phyloP scores from a whole-genome alignment of 2,797 vertebrate species.

The Allobates femoralis region DNA sequence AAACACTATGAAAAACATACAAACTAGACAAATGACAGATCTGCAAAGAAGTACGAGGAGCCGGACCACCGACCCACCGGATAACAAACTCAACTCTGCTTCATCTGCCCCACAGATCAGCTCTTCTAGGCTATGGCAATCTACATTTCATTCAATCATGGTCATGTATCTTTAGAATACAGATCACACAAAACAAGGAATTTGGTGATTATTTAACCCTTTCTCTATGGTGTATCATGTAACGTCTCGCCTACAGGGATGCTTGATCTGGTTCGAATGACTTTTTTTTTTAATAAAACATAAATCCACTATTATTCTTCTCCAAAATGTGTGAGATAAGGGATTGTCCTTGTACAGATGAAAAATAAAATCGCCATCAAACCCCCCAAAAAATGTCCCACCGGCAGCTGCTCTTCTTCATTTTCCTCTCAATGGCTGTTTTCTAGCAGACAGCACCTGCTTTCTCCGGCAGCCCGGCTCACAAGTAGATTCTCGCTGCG shows the following conservation, averaged over 20 bases:
- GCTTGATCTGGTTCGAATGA: not conserved
- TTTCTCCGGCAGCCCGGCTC: conserved; percentile 74
- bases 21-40: no score
- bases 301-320: not conserved
- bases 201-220: not conserved
- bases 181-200: not conserved
- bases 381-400: conserved; percentile 44
- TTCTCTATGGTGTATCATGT: not conserved
- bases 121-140: no score
- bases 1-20: no score
- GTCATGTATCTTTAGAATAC: not conserved
- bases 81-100: not conserved
- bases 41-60: no score
- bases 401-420: conserved; percentile 79
- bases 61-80: no score
- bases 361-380: not conserved
- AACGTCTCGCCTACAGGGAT: not conserved
- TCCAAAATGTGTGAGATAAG: not conserved
- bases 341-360: not conserved
- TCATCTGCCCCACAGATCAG: not conserved
- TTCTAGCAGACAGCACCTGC: conserved; percentile 82
- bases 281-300: not conserved
- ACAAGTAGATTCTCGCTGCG: conserved; percentile 67
- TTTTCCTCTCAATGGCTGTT: conserved; percentile 78
- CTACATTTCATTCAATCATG: not conserved